These are phyloP conservation scores for Acrocyrtus sp. DNA, from an alignment of 2,888 invertebrate genomes.

Conservation along the genomic window DNA sequence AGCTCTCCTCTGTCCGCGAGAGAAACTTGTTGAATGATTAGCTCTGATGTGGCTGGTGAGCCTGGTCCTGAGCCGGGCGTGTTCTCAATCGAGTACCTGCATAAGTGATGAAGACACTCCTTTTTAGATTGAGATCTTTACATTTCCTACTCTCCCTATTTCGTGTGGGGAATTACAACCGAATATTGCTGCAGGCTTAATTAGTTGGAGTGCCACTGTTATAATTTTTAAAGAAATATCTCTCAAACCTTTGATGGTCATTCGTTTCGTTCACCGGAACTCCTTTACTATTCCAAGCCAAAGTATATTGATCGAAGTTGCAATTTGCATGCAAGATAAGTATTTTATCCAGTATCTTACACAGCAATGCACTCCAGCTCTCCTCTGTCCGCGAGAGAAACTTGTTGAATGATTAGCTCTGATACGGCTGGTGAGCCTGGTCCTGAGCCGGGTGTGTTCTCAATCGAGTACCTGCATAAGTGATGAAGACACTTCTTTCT, in stretches of 20 bases:
- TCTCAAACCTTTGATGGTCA: conserved; percentile 25
- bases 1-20: conserved; percentile 72
- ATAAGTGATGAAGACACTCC: no score
- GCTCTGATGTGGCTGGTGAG: conserved; percentile 67
- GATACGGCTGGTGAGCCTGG: conserved; percentile 66
- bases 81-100: conserved; percentile 24
- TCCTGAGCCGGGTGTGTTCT: conserved; percentile 37
- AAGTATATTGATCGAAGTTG: no score
- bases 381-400: conserved; percentile 70
- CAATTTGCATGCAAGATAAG: neutral
- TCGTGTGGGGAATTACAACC: no score
- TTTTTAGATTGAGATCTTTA: neutral
- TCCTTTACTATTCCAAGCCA: conserved; percentile 64
- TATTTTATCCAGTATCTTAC: conserved; percentile 30
- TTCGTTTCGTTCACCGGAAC: conserved; percentile 64
- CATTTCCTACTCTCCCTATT: neutral
- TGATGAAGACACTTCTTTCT: no score
- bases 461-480: conserved; percentile 18
- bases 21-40: conserved; percentile 71
- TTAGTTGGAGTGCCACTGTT: neutral
- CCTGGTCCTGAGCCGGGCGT: conserved; percentile 39
- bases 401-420: conserved; percentile 71
- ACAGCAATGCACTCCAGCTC: conserved; percentile 73
- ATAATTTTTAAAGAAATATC: neutral
- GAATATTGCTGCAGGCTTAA: neutral